phyloP scores from a whole-genome alignment of 2,113 vertebrate species.

The Oreotragus oreotragus region DNA sequence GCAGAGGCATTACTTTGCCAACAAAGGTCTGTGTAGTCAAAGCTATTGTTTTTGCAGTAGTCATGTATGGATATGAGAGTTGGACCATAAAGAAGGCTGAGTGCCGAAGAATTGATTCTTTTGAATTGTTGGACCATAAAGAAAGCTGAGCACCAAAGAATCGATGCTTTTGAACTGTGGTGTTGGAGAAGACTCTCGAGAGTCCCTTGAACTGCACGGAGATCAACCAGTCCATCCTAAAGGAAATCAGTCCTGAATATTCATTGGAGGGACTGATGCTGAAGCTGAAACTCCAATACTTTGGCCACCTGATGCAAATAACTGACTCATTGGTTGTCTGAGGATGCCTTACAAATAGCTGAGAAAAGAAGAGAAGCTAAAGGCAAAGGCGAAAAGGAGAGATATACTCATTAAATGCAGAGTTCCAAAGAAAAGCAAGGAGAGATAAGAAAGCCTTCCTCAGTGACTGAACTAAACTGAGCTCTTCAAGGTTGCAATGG shows the following conservation, averaged over 20 bases:
- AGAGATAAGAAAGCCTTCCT: not conserved
- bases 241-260: not conserved
- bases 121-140: not conserved
- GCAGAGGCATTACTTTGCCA: not conserved
- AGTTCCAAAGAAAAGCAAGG: not conserved
- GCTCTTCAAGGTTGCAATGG: not conserved
- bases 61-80: not conserved
- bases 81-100: not conserved
- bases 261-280: not conserved
- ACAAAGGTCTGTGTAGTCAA: not conserved
- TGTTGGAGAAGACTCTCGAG: not conserved
- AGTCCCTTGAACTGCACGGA: not conserved
- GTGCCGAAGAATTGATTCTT: not conserved
- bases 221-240: not conserved
- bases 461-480: not conserved
- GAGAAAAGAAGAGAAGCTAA: not conserved
- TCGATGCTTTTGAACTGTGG: not conserved
- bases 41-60: not conserved
- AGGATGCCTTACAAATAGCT: not conserved
- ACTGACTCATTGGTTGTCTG: not conserved
- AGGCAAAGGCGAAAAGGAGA: not conserved
- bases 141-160: not conserved
- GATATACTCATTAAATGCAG: not conserved
- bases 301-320: not conserved
- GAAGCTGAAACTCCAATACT: not conserved